phyloP scores from a whole-genome alignment of 2,888 invertebrate genomes.

The Limnephilus auricula region DNA sequence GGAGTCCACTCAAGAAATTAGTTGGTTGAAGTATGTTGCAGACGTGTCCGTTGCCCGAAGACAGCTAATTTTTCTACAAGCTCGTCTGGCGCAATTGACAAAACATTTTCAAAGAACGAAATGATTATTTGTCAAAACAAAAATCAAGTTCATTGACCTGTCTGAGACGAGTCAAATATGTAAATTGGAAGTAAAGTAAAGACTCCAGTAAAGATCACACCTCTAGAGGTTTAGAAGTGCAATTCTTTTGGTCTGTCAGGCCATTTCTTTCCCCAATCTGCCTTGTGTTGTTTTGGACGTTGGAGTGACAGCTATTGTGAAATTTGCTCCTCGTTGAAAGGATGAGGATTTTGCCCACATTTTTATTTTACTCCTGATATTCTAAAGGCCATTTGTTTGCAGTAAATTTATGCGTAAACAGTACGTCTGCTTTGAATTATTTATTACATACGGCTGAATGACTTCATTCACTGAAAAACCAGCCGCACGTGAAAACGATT shows the following conservation, averaged over 20 bases:
- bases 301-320: conserved; percentile 55
- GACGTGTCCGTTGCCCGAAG: no score
- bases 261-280: neutral
- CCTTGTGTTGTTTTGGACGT: conserved; percentile 27
- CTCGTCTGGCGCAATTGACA: no score
- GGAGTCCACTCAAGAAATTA: no score
- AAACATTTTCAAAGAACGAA: no score
- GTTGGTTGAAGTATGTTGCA: no score
- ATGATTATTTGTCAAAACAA: no score
- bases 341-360: conserved; percentile 28
- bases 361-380: neutral
- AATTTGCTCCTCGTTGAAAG: conserved; percentile 46
- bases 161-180: no score
- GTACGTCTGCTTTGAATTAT: conserved; percentile 50
- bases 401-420: conserved; percentile 49
- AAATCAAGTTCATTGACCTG: no score
- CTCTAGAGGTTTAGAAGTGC: neutral
- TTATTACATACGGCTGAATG: conserved; percentile 38
- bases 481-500: conserved; percentile 48
- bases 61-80: no score
- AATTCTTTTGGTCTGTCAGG: neutral
- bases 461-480: conserved; percentile 34
- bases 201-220: no score
- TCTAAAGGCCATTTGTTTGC: conserved; percentile 45
- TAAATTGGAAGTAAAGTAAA: no score